phyloP scores from a whole-genome alignment of 2,797 vertebrate genomes.

The Sebastes melanostomus region DNA sequence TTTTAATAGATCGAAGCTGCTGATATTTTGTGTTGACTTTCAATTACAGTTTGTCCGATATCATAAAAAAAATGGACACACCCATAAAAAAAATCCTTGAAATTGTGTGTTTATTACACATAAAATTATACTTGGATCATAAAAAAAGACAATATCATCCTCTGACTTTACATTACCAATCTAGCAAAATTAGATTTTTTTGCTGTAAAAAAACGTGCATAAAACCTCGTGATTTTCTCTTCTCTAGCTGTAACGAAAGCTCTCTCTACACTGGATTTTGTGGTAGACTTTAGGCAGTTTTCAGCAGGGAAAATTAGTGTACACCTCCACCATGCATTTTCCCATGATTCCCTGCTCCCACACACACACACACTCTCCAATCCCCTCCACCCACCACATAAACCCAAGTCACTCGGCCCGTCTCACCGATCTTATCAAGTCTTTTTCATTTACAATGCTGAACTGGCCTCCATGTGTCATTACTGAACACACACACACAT shows the following conservation, averaged over 20 bases:
- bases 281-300: not conserved
- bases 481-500: conserved; percentile 30
- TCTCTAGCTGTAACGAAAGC: not conserved
- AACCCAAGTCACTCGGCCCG: conserved; percentile 53
- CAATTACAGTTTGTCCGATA: not conserved
- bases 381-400: conserved; percentile 20
- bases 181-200: not conserved
- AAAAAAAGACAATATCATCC: not conserved
- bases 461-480: conserved; percentile 58
- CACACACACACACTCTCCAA: not conserved
- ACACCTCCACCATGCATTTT: conserved; percentile 27
- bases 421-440: conserved; percentile 66
- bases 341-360: conserved; percentile 24
- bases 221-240: not conserved
- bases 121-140: not conserved
- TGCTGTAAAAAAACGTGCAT: not conserved
- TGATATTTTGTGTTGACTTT: not conserved
- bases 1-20: too few species aligned
- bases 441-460: conserved; percentile 71
- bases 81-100: not conserved
- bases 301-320: conserved; percentile 2
- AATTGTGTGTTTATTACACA: not conserved
- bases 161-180: not conserved
- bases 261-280: not conserved
- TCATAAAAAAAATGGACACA: too few species aligned